phyloP scores from a whole-genome alignment of 1,140 invertebrate species.

The Drosophila sp. region DNA sequence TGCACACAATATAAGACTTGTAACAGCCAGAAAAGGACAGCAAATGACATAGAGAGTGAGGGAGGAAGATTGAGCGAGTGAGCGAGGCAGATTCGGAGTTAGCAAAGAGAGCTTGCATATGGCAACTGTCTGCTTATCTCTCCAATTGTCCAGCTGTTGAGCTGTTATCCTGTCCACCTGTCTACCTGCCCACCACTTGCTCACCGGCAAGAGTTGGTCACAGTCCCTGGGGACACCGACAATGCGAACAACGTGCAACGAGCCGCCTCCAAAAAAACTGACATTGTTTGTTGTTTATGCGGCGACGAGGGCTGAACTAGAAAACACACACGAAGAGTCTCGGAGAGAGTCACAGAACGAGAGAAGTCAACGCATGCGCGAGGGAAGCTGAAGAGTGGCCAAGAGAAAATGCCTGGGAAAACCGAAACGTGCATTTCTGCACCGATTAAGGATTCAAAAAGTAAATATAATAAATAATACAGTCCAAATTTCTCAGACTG shows the following conservation, averaged over 20 bases:
- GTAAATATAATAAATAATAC: slow-evolving; percentile 10
- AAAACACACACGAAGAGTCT: background rate
- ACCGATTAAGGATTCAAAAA: slow-evolving; percentile 12
- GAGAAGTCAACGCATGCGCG: slow-evolving; percentile 43
- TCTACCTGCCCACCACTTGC: slow-evolving; percentile 35
- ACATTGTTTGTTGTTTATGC: slow-evolving; percentile 43
- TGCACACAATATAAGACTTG: slow-evolving; percentile 21
- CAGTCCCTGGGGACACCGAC: slow-evolving; percentile 38
- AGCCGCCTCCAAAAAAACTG: slow-evolving; percentile 18
- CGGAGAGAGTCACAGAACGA: background rate
- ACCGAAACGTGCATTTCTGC: background rate
- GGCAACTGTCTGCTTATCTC: slow-evolving; percentile 40
- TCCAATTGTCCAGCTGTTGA: slow-evolving; percentile 42
- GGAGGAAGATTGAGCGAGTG: background rate
- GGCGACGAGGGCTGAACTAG: slow-evolving; percentile 2
- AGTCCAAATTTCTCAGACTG: background rate
- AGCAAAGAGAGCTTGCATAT: slow-evolving; percentile 11
- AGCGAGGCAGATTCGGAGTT: slow-evolving; percentile 1
- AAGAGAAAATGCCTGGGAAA: slow-evolving; percentile 32
- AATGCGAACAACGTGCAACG: slow-evolving; percentile 50
- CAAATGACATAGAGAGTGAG: background rate
- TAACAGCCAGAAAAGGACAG: background rate
- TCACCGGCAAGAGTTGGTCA: slow-evolving; percentile 71
- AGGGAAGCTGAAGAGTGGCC: slow-evolving; percentile 1
- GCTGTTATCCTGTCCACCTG: slow-evolving; percentile 39